Evolutionary conservation across 1,140 invertebrate species (phyloP), one percentile per base, ranked within the genome.

Genomic region (Caenorhabditis remanei): DNA sequence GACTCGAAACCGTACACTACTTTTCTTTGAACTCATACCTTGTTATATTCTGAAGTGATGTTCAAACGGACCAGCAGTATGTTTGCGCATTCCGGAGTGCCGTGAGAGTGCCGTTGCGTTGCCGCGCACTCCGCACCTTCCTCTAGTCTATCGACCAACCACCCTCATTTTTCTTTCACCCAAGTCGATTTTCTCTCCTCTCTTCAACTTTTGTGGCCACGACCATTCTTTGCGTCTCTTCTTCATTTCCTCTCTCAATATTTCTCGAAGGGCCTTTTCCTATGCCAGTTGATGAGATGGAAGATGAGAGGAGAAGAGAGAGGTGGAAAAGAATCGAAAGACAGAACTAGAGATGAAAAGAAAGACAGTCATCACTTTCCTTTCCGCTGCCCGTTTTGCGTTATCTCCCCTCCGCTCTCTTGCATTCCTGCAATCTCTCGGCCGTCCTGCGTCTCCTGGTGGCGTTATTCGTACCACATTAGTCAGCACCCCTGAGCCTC

Each of bases 201-300:
- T 53, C 40, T 79, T 79, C 71, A 79, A 79, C 71, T 79, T 79
- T 53, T 75, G 40, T 79, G 71, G 71, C 71, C 71, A 32, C 32
- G 71, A 46, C 21, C 71, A 79, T 79, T 79, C n/a, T 19, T 40
- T 79, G 71, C 71, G 71, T 79, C 71, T 71, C 65, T 79, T 79
- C 71, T 50, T 53, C 71, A 46, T 58, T 58, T 58, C 32, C 14
- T 40, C n/a, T 32, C 19, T n/a, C 32, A 32, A 32, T n/a, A n/a
- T 71, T 71, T 50, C 71, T 53, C 46, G 46, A 50, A 14, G 71
- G 43, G n/a, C n/a, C 19, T 79, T 79, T 43, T n/a, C 24, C 46
- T 14, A 53, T 79, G 71, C 40, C 71, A 46, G 71, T 79, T 79
- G 71, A 79, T 50, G 71, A 79, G 46, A 79, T 79, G 21, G 46